Percentiles rank a stretch among this genome's conserved stretches.
These are phyloP conservation scores for Spodoptera frugiperda DNA, from an alignment of 1,140 invertebrate species.

Conservation along the genomic window DNA sequence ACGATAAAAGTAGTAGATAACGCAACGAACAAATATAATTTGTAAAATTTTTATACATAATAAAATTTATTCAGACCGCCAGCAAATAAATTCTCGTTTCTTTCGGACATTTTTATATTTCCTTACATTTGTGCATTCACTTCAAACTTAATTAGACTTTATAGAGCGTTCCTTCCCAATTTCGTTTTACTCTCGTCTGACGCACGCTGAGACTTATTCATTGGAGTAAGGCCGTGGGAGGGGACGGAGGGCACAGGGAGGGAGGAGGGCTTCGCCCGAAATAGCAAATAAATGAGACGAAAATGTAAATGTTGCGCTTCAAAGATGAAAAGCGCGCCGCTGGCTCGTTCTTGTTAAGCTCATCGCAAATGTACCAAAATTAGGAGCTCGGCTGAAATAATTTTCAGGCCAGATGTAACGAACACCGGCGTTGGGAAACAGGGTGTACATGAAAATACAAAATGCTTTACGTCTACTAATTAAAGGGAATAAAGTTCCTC, in stretches of 20 bases:
- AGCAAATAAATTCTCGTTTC: constrained; percentile 67
- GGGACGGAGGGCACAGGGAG: constrained; percentile 54
- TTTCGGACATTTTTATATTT: constrained; percentile 78
- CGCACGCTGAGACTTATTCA: constrained; percentile 83
- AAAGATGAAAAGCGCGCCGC: constrained; percentile 84
- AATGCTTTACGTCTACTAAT: constrained; percentile 45
- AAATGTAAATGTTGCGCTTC: constrained; percentile 86
- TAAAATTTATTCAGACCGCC: constrained; percentile 45
- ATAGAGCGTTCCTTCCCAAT: constrained; percentile 85
- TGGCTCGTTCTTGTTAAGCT: constrained; percentile 82
- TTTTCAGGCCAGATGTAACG: constrained; percentile 80
- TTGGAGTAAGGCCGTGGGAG: constrained; percentile 70
- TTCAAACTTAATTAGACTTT: constrained; percentile 85
- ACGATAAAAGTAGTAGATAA: constrained; percentile 24
- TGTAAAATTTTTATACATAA: constrained; percentile 14
- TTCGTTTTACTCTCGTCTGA: constrained; percentile 83
- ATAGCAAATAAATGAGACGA: constrained; percentile 86
- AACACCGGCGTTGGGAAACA: constrained; percentile 54
- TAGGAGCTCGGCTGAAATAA: constrained; percentile 82
- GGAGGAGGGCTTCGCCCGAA: constrained; percentile 74
- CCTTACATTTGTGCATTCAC: constrained; percentile 83
- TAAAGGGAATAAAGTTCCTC: constrained; percentile 27
- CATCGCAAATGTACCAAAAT: constrained; percentile 85
- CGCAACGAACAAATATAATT: constrained; percentile 3
- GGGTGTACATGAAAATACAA: constrained; percentile 54